Evolutionary conservation across 2,888 invertebrate species (phyloP), one percentile per base, ranked within the genome.

Genomic region (Lasius platythorax): DNA sequence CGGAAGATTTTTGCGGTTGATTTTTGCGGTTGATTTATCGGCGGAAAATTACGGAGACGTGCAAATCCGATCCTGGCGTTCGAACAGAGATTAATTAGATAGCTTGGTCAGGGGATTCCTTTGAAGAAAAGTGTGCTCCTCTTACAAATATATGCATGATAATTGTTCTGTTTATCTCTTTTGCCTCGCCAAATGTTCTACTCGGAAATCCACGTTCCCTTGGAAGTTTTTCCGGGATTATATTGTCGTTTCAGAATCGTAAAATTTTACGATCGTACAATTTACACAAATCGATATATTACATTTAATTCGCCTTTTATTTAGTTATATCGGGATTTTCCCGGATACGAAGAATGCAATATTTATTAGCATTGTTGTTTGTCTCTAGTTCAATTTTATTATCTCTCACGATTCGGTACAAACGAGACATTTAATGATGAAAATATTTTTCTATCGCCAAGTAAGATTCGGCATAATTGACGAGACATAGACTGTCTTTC

Each of bases 81-180:
- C 23, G 30, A 40, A n/a, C 30, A 79, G 23, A 43, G 70, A 43
- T 37, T 76, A 75, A 50, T 78, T 68, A 23, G n/a, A 79, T 50
- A n/a, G n/a, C 15, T 56, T 15, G 23, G 4, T 3, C 28, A 30
- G 4, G 4, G n/a, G n/a, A 30, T 56, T 56, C 12, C 28, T 30
- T 70, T 11, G 56, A 68, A 53, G 67, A 12, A 78, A 70, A 11
- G n/a, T 28, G 33, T 8, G 0, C 9, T 40, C 18, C 28, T 78
- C 40, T 68, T 40, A 40, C 23, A 37, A 37, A 37, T 18, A 50
- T 50, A 53, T 12, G 5, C 40, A 33, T 33, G 30, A n/a, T 79
- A 72, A 70, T 79, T 58, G n/a, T 58, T 79, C 33, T 78, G 68
- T 78, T 78, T 76, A 23, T 76, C 12, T 64, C 23, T 33, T 15